A percentile compares a stretch with the other conserved stretches of the same genome.
phyloP scores from a whole-genome alignment of 2,888 invertebrate species.

The Trisateles emortualis region DNA sequence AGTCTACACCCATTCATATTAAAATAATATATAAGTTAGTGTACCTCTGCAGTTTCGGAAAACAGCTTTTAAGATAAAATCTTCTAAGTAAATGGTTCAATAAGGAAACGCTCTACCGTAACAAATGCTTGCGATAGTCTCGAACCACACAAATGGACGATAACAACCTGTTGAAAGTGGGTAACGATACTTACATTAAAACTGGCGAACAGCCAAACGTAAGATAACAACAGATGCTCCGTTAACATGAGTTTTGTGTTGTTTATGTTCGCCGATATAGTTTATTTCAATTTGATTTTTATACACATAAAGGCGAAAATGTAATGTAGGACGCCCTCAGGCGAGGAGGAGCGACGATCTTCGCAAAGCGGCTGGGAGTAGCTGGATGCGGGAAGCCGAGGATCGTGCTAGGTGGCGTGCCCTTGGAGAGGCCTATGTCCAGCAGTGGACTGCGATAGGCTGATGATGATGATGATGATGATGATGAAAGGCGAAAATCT shows the following conservation, averaged over 20 bases:
- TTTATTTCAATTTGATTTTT: too few relatives aligned
- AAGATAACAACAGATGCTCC: constrained; percentile 11
- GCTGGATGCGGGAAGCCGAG: too few relatives aligned
- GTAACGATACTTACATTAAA: constrained; percentile 29
- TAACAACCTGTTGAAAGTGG: constrained; percentile 40
- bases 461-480: too few relatives aligned
- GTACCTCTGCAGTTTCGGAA: background rate
- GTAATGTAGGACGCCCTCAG: too few relatives aligned
- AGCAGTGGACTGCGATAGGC: too few relatives aligned
- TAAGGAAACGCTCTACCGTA: constrained; percentile 6
- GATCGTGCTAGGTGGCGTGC: too few relatives aligned
- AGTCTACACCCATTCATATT: too few relatives aligned
- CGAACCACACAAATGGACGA: constrained; percentile 23
- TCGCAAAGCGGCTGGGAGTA: too few relatives aligned
- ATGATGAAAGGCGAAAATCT: too few relatives aligned
- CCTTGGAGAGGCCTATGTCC: too few relatives aligned
- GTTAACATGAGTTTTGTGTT: background rate
- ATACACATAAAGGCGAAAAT: too few relatives aligned
- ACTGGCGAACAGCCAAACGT: constrained; percentile 36
- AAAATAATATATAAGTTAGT: background rate
- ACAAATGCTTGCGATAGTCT: background rate
- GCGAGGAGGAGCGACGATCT: too few relatives aligned
- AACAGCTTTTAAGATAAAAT: constrained; percentile 3
- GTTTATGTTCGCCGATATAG: background rate
- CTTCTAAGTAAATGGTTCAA: constrained; percentile 1